A percentile compares a stretch with the other conserved stretches of the same genome.
These are phyloP conservation scores for Zoanthus gigantus DNA, from an alignment of 92 coral and sea anemone species.

Conservation along the genomic window DNA sequence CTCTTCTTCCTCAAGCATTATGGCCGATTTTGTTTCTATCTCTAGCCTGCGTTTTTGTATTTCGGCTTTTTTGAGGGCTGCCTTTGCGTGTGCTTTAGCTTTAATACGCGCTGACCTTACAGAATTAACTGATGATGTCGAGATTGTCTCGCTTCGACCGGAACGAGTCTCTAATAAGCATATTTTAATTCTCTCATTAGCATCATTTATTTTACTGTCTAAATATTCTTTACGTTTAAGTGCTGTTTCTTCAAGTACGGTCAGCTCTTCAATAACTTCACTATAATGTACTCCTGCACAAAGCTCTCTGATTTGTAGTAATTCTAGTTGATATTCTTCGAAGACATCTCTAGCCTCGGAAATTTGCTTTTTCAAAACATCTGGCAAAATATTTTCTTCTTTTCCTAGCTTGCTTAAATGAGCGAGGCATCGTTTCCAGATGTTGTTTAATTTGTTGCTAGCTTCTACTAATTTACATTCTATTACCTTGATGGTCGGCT, in stretches of 20 bases:
- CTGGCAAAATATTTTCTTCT: too few species aligned
- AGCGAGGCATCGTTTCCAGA: too few species aligned
- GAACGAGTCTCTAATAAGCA: conserved; percentile 1
- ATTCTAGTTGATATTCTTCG: too few species aligned
- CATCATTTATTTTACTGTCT: conserved; percentile 30
- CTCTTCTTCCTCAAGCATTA: conserved; percentile 58
- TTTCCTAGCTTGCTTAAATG: too few species aligned
- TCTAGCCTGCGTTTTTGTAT: conserved; percentile 47
- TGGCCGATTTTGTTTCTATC: conserved; percentile 56
- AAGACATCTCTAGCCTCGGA: too few species aligned
- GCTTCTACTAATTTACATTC: too few species aligned
- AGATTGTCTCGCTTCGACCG: not conserved
- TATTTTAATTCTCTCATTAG: conserved; percentile 5
- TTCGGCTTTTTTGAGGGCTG: conserved; percentile 59
- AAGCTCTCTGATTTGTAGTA: not conserved
- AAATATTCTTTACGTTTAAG: conserved; percentile 30
- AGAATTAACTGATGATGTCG: not conserved
- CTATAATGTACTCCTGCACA: not conserved
- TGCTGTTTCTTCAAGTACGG: conserved; percentile 32
- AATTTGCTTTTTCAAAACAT: too few species aligned
- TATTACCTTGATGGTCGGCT: too few species aligned
- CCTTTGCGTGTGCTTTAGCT: conserved; percentile 58
- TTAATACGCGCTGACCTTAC: conserved; percentile 12
- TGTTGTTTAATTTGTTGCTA: too few species aligned
- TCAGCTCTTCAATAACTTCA: not conserved